These are phyloP conservation scores for Pogonus chalceus DNA, from an alignment of 1,140 invertebrate genomes.

Conservation along the genomic window DNA sequence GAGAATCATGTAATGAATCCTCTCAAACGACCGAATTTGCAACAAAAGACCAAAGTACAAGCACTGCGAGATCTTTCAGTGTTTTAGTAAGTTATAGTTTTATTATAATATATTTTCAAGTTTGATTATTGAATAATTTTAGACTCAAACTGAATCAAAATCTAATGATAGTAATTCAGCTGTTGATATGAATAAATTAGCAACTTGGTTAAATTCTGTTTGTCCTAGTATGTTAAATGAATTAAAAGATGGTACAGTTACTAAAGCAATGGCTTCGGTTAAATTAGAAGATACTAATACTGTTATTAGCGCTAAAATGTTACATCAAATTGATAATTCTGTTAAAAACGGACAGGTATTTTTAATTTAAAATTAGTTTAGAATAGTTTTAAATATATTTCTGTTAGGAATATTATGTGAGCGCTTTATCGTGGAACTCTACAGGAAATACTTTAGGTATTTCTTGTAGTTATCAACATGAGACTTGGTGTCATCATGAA, in stretches of 20 bases:
- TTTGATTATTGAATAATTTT: not conserved
- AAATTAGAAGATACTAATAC: not conserved
- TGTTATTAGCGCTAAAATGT: not conserved
- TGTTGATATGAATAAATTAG: slow-evolving; percentile 3
- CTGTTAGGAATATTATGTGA: not conserved
- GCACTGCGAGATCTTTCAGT: not conserved
- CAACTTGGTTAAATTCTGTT: slow-evolving; percentile 8
- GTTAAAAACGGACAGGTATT: too few relatives aligned
- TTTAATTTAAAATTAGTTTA: not conserved
- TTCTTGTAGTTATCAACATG: not conserved
- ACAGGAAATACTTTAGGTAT: slow-evolving; percentile 8
- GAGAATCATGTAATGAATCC: not conserved
- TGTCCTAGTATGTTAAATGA: slow-evolving; percentile 1
- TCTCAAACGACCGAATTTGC: not conserved
- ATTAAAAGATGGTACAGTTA: not conserved
- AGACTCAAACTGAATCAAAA: not conserved
- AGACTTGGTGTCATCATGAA: slow-evolving; percentile 6
- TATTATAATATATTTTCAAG: not conserved
- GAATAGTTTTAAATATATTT: not conserved
- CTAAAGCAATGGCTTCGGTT: not conserved
- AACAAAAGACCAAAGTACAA: not conserved
- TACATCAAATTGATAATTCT: not conserved
- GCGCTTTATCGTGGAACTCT: slow-evolving; percentile 3
- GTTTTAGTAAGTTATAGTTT: not conserved
- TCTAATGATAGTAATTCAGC: not conserved